Evolutionary conservation across 2,797 vertebrate genomes (phyloP).

Genomic region (Merluccius polli): DNA sequence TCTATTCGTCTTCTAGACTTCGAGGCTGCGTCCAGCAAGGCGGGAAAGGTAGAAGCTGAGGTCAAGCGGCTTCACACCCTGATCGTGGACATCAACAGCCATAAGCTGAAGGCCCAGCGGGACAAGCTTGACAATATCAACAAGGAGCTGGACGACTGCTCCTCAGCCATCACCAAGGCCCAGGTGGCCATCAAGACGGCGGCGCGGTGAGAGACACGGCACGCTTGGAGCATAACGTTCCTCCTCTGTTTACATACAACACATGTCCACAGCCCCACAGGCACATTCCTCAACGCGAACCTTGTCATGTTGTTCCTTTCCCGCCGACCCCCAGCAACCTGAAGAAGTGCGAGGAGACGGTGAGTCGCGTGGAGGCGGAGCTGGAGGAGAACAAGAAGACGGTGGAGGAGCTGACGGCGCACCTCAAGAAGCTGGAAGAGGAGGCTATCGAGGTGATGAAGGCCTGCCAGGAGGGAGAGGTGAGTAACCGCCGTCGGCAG

Average conservation of each 20-base stretch:
- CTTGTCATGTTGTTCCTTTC: neutral
- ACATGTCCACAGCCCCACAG: neutral
- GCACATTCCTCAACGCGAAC: neutral
- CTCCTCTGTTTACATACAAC: neutral
- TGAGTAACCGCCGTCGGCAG: slow-evolving; percentile 40
- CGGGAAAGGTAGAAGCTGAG: slow-evolving; percentile 83
- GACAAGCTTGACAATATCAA: slow-evolving; percentile 87
- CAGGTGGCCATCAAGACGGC: slow-evolving; percentile 90
- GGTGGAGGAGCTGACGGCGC: slow-evolving; percentile 71
- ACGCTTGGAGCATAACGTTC: neutral
- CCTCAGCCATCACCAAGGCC: slow-evolving; percentile 87
- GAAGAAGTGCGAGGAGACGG: slow-evolving; percentile 83
- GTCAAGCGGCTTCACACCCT: slow-evolving; percentile 85
- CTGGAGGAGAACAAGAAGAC: slow-evolving; percentile 76
- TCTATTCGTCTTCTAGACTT: slow-evolving; percentile 74
- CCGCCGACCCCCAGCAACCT: slow-evolving; percentile 76
- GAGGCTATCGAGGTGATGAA: slow-evolving; percentile 82
- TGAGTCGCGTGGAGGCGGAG: slow-evolving; percentile 76
- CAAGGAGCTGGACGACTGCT: slow-evolving; percentile 84
- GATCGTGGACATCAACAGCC: slow-evolving; percentile 89
- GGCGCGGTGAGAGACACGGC: slow-evolving; percentile 72
- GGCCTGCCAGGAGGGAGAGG: slow-evolving; percentile 82
- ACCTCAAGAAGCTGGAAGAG: slow-evolving; percentile 82
- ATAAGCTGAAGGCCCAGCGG: slow-evolving; percentile 89
- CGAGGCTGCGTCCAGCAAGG: slow-evolving; percentile 74